A percentile compares a stretch with the other conserved stretches of the same genome.
Conservation (phyloP, 92 coral and sea anemone genomes). For the Micromussa lordhowensis region DNA sequence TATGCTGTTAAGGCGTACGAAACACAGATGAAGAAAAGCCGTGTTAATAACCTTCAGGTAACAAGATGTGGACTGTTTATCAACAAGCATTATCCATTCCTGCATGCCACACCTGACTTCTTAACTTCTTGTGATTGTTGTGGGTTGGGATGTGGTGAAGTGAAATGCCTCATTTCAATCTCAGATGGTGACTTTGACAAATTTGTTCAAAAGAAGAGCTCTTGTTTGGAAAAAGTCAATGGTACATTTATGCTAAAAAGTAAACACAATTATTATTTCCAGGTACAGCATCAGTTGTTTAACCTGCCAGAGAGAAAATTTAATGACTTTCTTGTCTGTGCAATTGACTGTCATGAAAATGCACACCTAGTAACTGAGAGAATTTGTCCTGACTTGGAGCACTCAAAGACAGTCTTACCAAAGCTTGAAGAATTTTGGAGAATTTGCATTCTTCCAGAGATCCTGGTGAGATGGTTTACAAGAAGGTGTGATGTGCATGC, state of each 20-base stretch:
- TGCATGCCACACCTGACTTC: slow-evolving; percentile 60
- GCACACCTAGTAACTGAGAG: slow-evolving; percentile 45
- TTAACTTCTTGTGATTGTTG: slow-evolving; percentile 55
- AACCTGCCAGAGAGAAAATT: background rate
- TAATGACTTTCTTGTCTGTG: slow-evolving; percentile 52
- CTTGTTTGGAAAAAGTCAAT: slow-evolving; percentile 45
- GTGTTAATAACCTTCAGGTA: slow-evolving; percentile 18
- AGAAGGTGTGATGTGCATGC: too few relatives aligned
- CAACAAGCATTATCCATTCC: slow-evolving; percentile 26
- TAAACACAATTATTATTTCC: slow-evolving; percentile 45
- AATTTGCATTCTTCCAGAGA: too few relatives aligned
- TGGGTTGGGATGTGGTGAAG: slow-evolving; percentile 42
- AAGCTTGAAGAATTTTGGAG: too few relatives aligned
- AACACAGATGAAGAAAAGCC: slow-evolving; percentile 9
- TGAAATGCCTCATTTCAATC: slow-evolving; percentile 44
- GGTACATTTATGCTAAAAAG: slow-evolving; percentile 44
- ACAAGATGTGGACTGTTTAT: slow-evolving; percentile 37
- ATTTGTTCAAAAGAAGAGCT: slow-evolving; percentile 29
- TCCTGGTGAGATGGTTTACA: too few relatives aligned
- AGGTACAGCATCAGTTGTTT: slow-evolving; percentile 57
- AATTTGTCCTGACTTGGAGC: slow-evolving; percentile 41
- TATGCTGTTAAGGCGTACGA: slow-evolving; percentile 9
- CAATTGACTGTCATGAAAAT: slow-evolving; percentile 23
- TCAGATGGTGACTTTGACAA: slow-evolving; percentile 46
- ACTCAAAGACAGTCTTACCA: slow-evolving; percentile 14